These are phyloP conservation scores for Vireo griseus DNA, from an alignment of 2,797 vertebrate genomes.

Conservation along the genomic window DNA sequence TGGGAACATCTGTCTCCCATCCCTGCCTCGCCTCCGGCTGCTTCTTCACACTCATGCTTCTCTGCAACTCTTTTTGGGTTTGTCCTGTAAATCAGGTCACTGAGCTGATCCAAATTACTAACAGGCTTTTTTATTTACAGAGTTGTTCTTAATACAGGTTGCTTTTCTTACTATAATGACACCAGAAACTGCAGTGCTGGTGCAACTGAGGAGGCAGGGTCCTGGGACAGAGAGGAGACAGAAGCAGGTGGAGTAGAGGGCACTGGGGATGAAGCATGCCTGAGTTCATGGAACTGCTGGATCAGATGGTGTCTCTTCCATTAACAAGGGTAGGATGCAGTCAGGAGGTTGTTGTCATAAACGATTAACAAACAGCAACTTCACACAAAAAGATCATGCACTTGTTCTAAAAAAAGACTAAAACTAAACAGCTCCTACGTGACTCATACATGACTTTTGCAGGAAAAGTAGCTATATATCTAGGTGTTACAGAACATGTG, in stretches of 20 bases:
- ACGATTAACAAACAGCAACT: background rate
- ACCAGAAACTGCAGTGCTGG: background rate
- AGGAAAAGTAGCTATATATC: background rate
- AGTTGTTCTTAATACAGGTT: background rate
- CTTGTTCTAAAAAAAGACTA: background rate
- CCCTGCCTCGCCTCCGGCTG: background rate
- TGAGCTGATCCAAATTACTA: background rate
- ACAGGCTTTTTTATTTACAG: background rate
- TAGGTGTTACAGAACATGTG: background rate
- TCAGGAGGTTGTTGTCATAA: background rate
- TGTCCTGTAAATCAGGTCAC: background rate
- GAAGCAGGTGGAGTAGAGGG: background rate
- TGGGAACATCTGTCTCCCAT: background rate
- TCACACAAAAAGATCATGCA: background rate
- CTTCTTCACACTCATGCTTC: background rate
- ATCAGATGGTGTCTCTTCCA: background rate
- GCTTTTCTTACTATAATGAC: background rate
- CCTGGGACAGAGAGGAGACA: background rate
- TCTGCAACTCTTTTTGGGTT: background rate
- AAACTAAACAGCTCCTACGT: background rate
- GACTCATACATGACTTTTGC: fast-evolving
- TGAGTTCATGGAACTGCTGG: background rate
- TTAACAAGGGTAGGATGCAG: background rate
- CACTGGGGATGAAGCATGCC: fast-evolving
- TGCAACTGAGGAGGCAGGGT: background rate